Conservation (phyloP, 2,888 invertebrate species). For the Perithous albicinctus region DNA sequence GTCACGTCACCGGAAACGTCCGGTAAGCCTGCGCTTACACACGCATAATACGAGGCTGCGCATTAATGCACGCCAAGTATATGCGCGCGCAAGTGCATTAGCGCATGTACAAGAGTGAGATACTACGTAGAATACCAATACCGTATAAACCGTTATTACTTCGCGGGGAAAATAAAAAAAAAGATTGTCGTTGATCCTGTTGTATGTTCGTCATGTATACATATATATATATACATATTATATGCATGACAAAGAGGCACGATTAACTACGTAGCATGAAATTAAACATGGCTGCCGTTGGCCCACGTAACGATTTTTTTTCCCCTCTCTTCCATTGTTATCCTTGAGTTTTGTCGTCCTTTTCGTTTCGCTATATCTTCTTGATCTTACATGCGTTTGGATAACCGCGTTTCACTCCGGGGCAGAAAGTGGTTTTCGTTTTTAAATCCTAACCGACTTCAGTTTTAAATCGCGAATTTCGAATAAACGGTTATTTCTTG, state of each 20-base stretch:
- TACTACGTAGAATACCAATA: conserved; percentile 32
- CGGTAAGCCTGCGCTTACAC: not conserved
- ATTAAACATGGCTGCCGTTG: conserved; percentile 56
- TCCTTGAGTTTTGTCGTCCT: not conserved
- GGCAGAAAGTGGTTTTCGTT: too few relatives aligned
- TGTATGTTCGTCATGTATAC: not conserved
- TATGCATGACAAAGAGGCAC: conserved; percentile 16
- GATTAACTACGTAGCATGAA: conserved; percentile 39
- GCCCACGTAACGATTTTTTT: conserved; percentile 36
- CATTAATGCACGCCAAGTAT: not conserved
- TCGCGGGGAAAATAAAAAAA: not conserved
- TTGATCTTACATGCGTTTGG: not conserved
- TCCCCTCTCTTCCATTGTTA: not conserved
- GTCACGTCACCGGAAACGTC: not conserved
- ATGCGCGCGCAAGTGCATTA: not conserved
- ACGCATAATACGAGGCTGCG: not conserved
- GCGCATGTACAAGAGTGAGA: conserved; percentile 17
- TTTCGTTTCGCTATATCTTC: not conserved
- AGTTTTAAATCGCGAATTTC: too few relatives aligned
- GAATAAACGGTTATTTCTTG: too few relatives aligned
- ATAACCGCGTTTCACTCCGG: not conserved
- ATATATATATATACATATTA: conserved; percentile 22
- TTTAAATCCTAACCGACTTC: not conserved
- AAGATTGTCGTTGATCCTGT: not conserved
- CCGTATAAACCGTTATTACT: not conserved